These are phyloP conservation scores for mouse (Mus musculus) DNA, from an alignment of 2,113 vertebrate genomes.

Conservation along the genomic window GRCm39 chr5:34922501-34923000, in stretches of 20 bases:
- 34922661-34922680: not conserved
- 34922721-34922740: not conserved
- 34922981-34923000: not conserved
- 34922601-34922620: not conserved
- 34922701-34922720: not conserved
- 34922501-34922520: not conserved
- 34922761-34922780: not conserved
- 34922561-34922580: not conserved
- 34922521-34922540: not conserved
- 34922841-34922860: not conserved
- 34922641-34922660: not conserved
- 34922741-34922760: not conserved
- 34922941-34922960: not conserved
- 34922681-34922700: not conserved
- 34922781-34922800: not conserved
- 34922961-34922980: not conserved
- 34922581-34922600: not conserved
- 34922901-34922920: not conserved
- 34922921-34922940: not conserved
- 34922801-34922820: not conserved
- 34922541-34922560: not conserved
- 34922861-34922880: not conserved
- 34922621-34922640: not conserved
- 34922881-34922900: not conserved
- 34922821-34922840: not conserved